These are phyloP conservation scores for Echinarachnius parma DNA, from an alignment of 53 echinoderm and acorn worm species.

Conservation along the genomic window DNA sequence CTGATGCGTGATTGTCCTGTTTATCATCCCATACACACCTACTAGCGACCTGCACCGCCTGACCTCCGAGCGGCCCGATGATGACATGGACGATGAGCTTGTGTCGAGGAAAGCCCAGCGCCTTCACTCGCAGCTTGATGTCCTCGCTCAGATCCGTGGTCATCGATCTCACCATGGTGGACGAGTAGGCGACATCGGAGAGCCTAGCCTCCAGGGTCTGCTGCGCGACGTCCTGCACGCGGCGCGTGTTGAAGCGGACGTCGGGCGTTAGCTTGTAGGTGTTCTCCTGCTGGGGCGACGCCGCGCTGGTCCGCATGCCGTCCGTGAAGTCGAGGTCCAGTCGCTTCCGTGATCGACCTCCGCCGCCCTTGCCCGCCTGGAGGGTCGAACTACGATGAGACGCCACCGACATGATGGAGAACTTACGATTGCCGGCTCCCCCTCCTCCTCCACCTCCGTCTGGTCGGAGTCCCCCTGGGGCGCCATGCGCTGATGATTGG, in stretches of 20 bases:
- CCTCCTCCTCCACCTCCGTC: neutral
- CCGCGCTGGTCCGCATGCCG: neutral
- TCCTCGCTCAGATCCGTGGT: neutral
- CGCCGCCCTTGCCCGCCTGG: neutral
- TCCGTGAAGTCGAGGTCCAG: neutral
- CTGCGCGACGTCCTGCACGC: slow-evolving; percentile 4
- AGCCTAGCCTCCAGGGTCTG: slow-evolving; percentile 13
- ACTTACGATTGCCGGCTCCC: neutral
- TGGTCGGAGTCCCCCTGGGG: too few species aligned
- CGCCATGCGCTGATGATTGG: neutral
- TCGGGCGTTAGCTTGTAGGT: slow-evolving; percentile 30
- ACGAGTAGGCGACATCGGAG: neutral
- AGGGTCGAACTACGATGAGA: neutral
- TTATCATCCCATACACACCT: slow-evolving; percentile 34
- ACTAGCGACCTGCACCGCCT: slow-evolving; percentile 21
- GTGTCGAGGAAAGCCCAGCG: slow-evolving; percentile 25
- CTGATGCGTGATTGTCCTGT: slow-evolving; percentile 18
- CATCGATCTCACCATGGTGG: neutral
- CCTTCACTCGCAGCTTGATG: slow-evolving; percentile 9
- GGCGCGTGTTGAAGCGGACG: slow-evolving; percentile 6
- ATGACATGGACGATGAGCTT: slow-evolving; percentile 13
- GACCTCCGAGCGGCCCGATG: slow-evolving; percentile 16
- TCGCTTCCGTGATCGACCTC: neutral
- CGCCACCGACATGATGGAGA: neutral
- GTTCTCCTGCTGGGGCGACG: slow-evolving; percentile 22